Conservation (phyloP, 2,113 vertebrate species). For the Gopherus flavomarginatus region DNA sequence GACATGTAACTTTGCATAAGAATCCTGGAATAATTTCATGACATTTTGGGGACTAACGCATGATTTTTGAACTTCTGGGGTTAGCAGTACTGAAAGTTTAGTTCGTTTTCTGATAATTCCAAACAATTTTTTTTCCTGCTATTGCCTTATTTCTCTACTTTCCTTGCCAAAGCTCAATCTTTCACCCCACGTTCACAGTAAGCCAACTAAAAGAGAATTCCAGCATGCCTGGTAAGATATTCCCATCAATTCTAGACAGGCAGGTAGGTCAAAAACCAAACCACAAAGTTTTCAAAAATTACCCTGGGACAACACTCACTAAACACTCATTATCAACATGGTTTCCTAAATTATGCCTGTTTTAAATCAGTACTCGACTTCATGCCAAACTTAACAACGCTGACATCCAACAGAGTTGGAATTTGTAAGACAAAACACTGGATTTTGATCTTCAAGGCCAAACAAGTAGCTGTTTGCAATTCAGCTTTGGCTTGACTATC, state of each 20-base stretch:
- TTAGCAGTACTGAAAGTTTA: neutral
- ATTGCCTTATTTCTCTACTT: neutral
- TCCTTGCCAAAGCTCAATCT: neutral
- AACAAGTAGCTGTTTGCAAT: constrained; percentile 59
- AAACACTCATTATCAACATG: constrained; percentile 31
- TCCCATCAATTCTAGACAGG: neutral
- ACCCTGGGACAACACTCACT: neutral
- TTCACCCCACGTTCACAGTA: neutral
- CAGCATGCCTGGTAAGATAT: neutral
- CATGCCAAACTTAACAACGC: constrained; percentile 33
- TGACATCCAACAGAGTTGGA: constrained; percentile 54
- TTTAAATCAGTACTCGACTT: constrained; percentile 44
- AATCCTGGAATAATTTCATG: neutral
- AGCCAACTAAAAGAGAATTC: neutral
- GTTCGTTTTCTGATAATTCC: neutral
- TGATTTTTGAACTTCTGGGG: neutral
- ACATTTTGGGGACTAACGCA: neutral
- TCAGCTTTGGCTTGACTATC: constrained; percentile 37
- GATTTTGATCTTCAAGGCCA: constrained; percentile 54
- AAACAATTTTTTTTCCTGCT: neutral
- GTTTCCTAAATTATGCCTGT: constrained; percentile 24
- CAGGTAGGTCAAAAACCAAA: neutral
- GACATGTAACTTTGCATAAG: neutral
- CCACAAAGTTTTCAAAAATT: neutral
- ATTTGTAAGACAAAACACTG: constrained; percentile 33